phyloP scores from a whole-genome alignment of 2,888 invertebrate genomes.

The Lamellibrachia satsuma region DNA sequence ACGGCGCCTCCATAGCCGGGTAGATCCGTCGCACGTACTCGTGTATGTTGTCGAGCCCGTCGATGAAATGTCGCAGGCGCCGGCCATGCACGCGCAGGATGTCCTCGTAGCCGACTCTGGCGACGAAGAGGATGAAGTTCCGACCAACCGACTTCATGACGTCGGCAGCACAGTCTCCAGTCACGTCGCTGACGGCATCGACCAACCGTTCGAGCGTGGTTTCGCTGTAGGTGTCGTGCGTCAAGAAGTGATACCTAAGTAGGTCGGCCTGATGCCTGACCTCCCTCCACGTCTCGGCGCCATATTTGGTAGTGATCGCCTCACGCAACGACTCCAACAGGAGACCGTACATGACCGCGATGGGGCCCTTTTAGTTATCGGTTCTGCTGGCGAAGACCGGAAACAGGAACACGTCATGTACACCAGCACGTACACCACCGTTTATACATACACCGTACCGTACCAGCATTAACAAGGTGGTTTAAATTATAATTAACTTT shows the following conservation, averaged over 20 bases:
- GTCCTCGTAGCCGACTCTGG: constrained; percentile 91
- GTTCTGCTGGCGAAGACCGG: background rate
- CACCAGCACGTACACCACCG: background rate
- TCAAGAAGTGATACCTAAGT: constrained; percentile 71
- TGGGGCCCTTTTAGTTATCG: constrained; percentile 62
- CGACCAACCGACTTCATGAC: constrained; percentile 80
- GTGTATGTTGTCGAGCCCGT: constrained; percentile 92
- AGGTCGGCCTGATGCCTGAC: constrained; percentile 72
- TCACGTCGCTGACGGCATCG: constrained; percentile 51
- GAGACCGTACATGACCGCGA: constrained; percentile 85
- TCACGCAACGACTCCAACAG: constrained; percentile 92
- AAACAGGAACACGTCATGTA: background rate
- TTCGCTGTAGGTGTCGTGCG: constrained; percentile 93
- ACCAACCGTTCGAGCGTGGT: constrained; percentile 46
- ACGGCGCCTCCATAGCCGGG: constrained; percentile 87
- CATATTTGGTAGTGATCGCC: constrained; percentile 90
- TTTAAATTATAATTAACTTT: too few relatives aligned
- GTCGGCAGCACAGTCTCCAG: constrained; percentile 69
- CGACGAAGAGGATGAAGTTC: constrained; percentile 90
- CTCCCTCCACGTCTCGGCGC: constrained; percentile 93
- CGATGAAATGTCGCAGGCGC: constrained; percentile 93
- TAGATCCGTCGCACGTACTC: constrained; percentile 97
- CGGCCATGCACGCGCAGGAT: constrained; percentile 72
- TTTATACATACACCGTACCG: background rate
- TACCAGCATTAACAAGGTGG: too few relatives aligned